A percentile compares a stretch with the other conserved stretches of the same genome.
Conservation (phyloP, 1,140 invertebrate genomes). For the Stenopsyche tienmushanensis region DNA sequence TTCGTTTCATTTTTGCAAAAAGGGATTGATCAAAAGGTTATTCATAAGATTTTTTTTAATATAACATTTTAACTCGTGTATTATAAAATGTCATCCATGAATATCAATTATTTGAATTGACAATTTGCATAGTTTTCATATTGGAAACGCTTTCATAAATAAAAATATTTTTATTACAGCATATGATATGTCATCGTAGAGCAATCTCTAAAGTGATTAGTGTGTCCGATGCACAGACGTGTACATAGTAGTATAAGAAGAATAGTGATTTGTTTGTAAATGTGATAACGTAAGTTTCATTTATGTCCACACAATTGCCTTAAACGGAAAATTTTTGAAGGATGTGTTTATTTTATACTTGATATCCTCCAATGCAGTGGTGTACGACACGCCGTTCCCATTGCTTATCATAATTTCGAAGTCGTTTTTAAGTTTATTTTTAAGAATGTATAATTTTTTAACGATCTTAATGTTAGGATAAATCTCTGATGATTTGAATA, state of each 20-base stretch:
- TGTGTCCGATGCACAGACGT: neutral
- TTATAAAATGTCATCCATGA: too few relatives aligned
- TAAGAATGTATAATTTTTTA: neutral
- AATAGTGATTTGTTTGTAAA: constrained; percentile 13
- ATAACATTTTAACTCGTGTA: too few relatives aligned
- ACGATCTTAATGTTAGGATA: too few relatives aligned
- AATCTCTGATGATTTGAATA: too few relatives aligned
- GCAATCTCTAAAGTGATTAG: neutral
- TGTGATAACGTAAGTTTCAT: constrained; percentile 18
- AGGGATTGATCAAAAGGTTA: too few relatives aligned
- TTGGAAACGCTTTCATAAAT: constrained; percentile 42
- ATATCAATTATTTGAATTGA: constrained; percentile 29
- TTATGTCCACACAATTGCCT: constrained; percentile 14
- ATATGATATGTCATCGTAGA: neutral
- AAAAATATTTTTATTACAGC: constrained; percentile 2
- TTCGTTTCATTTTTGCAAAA: too few relatives aligned
- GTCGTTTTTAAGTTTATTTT: neutral
- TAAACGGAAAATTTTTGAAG: neutral
- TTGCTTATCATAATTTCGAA: too few relatives aligned
- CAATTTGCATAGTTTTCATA: constrained; percentile 41
- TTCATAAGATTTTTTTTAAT: too few relatives aligned
- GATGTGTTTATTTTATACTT: constrained; percentile 5
- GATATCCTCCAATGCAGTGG: too few relatives aligned
- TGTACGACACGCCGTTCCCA: too few relatives aligned
- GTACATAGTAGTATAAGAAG: constrained; percentile 18